Percentiles rank a stretch among this genome's conserved stretches.
Conservation (phyloP, 2,113 vertebrate species). For the Zosterops borbonicus region DNA sequence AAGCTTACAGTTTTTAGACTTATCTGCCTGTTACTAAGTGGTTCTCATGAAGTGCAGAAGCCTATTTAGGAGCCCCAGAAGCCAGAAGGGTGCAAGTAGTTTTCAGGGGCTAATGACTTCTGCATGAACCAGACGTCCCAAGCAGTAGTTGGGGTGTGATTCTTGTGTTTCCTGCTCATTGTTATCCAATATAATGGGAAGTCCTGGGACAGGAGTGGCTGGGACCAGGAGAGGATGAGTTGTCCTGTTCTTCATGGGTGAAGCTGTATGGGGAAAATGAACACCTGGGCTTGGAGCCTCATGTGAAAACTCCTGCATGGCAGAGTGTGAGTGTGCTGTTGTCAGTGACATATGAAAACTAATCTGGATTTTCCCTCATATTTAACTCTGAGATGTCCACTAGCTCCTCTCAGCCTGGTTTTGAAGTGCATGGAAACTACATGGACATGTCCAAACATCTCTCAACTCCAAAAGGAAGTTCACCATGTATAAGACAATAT, state of each 20-base stretch:
- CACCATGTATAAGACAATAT: background rate
- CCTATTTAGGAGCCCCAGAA: background rate
- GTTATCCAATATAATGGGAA: background rate
- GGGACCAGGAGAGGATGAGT: background rate
- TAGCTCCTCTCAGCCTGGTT: background rate
- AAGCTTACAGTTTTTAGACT: background rate
- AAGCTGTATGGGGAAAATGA: background rate
- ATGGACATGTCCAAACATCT: background rate
- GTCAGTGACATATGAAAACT: background rate
- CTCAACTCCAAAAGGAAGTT: background rate
- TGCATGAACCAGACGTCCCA: background rate
- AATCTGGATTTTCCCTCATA: background rate
- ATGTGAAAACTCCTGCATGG: background rate
- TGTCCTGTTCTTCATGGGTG: background rate
- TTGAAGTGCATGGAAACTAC: background rate
- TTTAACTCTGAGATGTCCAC: background rate
- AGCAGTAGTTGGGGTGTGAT: fast-evolving
- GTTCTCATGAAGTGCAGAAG: background rate
- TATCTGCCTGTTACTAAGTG: background rate
- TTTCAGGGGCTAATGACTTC: background rate
- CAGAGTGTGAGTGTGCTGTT: background rate
- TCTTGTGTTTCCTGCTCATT: fast-evolving
- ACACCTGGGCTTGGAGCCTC: background rate
- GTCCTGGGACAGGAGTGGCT: background rate
- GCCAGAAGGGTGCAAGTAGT: background rate